Base-by-base conservation (phyloP, 1,140 invertebrate genomes). In the Pristionchus pacificus region DNA sequence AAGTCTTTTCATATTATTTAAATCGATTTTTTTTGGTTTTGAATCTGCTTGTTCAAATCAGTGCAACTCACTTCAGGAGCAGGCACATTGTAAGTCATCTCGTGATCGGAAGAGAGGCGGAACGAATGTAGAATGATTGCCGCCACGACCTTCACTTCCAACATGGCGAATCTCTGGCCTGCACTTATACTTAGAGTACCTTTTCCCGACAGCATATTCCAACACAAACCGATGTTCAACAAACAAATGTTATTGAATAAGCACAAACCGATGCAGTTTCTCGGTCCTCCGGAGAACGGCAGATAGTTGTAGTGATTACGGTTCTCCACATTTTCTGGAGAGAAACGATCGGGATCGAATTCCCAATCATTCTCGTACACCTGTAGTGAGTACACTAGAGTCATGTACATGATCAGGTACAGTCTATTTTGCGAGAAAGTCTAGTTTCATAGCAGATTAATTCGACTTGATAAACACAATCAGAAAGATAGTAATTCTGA, bases 341-440 rank as follows among this genome's bases (percentile, higher is more conserved):
- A 85, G 87, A 96, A 97, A 80, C 93, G 90, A 74, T 96, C 93
- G 0, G 94, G 93, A 86, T 95, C 88, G 83, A 94, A 97, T 66
- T 86, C 87, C 33, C 91, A 87, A 0, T 93, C 91, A 81, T 96
- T 90, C 0, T 91, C 89, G 84, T 90, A 95, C 72, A 90, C 87
- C 38, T 49, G 38, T 49, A 49, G n/a, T 61, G 25, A 1, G 38
- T 58, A 33, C 64, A 67, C 19, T 67, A 15, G 58, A 59, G 60
- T 29, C 24, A 68, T 68, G 33, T 65, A 65, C 19, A 65, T 13
- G 15, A 60, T 65, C n/a, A n/a, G n/a, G n/a, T n/a, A n/a, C n/a
- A n/a, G n/a, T n/a, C n/a, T n/a, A n/a, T n/a, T n/a, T n/a, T n/a
- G n/a, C n/a, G n/a, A n/a, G n/a, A n/a, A n/a, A n/a, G n/a, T n/a